A percentile compares a stretch with the other conserved stretches of the same genome.
Evolutionary conservation across 2,113 vertebrate genomes (phyloP).

Genomic region (Galemys pyrenaicus): DNA sequence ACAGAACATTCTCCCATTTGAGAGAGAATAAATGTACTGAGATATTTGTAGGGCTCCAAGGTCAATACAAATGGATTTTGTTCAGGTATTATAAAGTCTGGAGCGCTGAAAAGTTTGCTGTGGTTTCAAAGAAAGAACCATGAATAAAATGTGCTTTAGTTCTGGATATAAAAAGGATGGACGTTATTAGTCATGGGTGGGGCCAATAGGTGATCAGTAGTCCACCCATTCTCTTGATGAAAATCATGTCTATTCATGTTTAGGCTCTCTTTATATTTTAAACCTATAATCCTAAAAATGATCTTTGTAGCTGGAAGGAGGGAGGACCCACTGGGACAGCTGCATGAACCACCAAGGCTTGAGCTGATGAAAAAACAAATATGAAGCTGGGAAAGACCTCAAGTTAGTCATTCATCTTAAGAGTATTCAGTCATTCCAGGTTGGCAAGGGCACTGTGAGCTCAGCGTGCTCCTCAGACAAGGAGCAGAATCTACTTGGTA

Average conservation of each 20-base stretch:
- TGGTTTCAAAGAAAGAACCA: conserved; percentile 50
- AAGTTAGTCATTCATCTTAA: neutral
- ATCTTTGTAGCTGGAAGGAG: neutral
- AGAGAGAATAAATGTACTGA: neutral
- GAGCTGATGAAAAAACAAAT: neutral
- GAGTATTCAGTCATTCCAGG: neutral
- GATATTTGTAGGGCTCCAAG: neutral
- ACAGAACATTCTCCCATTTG: neutral
- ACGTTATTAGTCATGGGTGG: neutral
- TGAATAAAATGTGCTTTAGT: conserved; percentile 10
- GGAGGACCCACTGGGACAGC: neutral
- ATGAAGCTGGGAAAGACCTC: neutral
- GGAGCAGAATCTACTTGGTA: neutral
- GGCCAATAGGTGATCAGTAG: neutral
- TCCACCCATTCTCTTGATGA: neutral
- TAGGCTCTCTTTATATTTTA: conserved; percentile 1
- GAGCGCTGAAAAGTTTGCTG: neutral
- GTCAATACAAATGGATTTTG: neutral
- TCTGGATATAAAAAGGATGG: conserved; percentile 31
- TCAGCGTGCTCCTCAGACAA: neutral
- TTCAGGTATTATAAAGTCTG: conserved; percentile 28
- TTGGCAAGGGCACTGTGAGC: neutral
- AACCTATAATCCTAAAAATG: conserved; percentile 31
- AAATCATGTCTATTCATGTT: neutral
- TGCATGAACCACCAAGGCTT: neutral